Conservation (phyloP, 2,888 invertebrate genomes). For the Urechis unicinctus region DNA sequence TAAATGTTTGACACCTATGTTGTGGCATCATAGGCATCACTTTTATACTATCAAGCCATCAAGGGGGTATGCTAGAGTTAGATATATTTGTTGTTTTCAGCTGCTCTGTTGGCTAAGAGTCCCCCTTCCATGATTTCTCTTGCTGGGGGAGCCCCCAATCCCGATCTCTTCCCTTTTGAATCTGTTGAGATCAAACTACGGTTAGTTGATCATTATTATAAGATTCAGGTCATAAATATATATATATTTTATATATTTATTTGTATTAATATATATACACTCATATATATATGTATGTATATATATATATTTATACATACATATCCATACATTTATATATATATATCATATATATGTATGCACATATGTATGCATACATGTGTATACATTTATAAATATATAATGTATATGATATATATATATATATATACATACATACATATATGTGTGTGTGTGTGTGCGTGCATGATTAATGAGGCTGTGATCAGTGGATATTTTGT, state of each 20-base stretch:
- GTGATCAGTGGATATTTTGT: too few species aligned
- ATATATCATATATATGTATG: too few species aligned
- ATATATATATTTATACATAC: too few species aligned
- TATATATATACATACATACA: constrained; percentile 2
- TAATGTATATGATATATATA: too few species aligned
- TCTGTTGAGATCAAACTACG: constrained; percentile 33
- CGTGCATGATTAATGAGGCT: too few species aligned
- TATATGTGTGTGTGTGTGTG: too few species aligned
- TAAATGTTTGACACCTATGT: background rate
- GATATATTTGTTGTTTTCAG: constrained; percentile 20
- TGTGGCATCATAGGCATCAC: too few species aligned
- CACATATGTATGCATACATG: background rate
- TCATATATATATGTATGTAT: background rate
- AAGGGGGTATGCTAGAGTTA: background rate
- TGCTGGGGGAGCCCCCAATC: constrained; percentile 43
- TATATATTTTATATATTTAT: background rate
- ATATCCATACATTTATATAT: too few species aligned
- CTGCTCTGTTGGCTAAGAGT: constrained; percentile 29
- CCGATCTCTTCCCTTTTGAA: constrained; percentile 37
- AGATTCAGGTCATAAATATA: background rate
- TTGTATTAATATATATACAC: too few species aligned
- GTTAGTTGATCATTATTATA: constrained; percentile 20
- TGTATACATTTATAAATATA: too few species aligned
- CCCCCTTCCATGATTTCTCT: constrained; percentile 40
- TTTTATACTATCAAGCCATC: too few species aligned